Percentiles rank a stretch among this genome's conserved stretches.
Evolutionary conservation across 2,888 invertebrate genomes (phyloP).

Genomic region (Tromatobia lineatoria): DNA sequence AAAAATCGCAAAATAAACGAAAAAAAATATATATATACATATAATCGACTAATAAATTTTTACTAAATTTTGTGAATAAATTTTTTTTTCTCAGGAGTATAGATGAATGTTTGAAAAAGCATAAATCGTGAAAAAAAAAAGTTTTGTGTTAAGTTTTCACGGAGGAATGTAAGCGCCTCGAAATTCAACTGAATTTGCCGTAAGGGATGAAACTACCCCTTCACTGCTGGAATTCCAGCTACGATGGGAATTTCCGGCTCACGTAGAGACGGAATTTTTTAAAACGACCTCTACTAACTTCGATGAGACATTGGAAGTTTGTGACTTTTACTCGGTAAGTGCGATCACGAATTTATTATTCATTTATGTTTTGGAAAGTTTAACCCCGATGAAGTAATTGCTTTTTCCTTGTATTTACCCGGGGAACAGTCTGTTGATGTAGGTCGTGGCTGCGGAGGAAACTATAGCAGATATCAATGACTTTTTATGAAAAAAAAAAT

Average conservation of each 20-base stretch:
- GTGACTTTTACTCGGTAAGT: slow-evolving; percentile 36
- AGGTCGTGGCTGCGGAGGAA: neutral
- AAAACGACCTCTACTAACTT: neutral
- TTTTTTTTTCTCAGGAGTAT: neutral
- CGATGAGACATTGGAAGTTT: slow-evolving; percentile 22
- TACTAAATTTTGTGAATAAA: neutral
- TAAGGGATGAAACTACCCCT: neutral
- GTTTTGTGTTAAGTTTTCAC: neutral
- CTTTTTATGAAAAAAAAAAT: neutral
- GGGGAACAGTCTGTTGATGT: neutral
- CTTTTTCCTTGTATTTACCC: slow-evolving; percentile 11
- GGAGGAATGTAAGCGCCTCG: neutral
- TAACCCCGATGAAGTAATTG: neutral
- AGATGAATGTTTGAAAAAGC: neutral
- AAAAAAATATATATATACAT: neutral
- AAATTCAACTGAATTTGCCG: neutral
- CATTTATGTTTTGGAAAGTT: neutral
- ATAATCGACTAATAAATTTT: neutral
- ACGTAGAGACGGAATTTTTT: slow-evolving; percentile 16
- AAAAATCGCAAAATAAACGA: neutral
- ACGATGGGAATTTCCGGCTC: slow-evolving; percentile 30
- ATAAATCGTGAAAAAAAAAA: neutral
- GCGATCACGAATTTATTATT: slow-evolving; percentile 4
- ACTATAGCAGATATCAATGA: neutral
- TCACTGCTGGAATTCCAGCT: neutral